A percentile compares a stretch with the other conserved stretches of the same genome.
Evolutionary conservation across 2,888 invertebrate species (phyloP).

Genomic region (Poecilus cupreus): DNA sequence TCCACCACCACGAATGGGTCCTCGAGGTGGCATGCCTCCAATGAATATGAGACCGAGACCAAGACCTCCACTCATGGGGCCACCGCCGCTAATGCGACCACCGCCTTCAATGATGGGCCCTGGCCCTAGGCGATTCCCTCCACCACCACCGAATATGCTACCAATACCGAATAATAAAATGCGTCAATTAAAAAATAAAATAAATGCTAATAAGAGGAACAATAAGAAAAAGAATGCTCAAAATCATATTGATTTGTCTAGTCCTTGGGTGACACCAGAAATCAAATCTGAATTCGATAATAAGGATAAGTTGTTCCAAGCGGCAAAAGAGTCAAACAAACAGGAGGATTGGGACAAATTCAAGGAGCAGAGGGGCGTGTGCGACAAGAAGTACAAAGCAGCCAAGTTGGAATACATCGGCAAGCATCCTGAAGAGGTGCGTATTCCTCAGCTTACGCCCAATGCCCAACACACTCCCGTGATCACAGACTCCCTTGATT

Average conservation of each 20-base stretch:
- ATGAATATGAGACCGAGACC: constrained; percentile 58
- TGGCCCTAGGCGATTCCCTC: constrained; percentile 59
- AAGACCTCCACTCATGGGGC: constrained; percentile 62
- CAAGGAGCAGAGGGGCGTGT: constrained; percentile 77
- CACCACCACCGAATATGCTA: constrained; percentile 56
- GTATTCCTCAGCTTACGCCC: constrained; percentile 73
- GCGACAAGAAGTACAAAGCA: constrained; percentile 75
- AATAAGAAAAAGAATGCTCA: constrained; percentile 66
- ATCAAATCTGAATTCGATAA: constrained; percentile 75
- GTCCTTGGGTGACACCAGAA: constrained; percentile 77
- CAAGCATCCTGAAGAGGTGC: constrained; percentile 74
- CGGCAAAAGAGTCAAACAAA: constrained; percentile 72
- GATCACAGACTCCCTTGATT: constrained; percentile 72
- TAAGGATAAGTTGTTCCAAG: constrained; percentile 75
- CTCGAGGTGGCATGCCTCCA: constrained; percentile 61
- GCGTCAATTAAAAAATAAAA: constrained; percentile 62
- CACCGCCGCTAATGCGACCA: constrained; percentile 66
- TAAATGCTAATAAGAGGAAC: constrained; percentile 64
- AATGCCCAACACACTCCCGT: constrained; percentile 70
- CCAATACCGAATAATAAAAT: constrained; percentile 62
- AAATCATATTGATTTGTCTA: constrained; percentile 71
- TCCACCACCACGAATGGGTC: constrained; percentile 65
- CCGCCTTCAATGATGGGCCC: constrained; percentile 65
- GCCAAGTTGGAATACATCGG: constrained; percentile 76
- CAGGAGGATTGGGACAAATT: constrained; percentile 76